Percentiles rank a stretch among this genome's conserved stretches.
phyloP scores from a whole-genome alignment of 2,797 vertebrate species.

The Iguana delicatissima region DNA sequence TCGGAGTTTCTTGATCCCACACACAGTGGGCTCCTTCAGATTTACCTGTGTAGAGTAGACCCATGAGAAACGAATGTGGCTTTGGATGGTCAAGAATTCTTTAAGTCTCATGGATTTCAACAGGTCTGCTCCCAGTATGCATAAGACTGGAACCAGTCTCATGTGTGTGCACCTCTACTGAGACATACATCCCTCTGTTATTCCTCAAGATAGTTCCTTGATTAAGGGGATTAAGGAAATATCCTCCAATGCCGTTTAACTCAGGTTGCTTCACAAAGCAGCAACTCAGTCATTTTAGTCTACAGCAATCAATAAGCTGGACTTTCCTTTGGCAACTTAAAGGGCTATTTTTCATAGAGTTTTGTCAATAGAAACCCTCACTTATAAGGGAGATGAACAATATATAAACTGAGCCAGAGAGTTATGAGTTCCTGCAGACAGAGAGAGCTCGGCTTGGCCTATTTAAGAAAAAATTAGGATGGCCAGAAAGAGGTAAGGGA shows the following conservation, averaged over 20 bases:
- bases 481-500: background rate
- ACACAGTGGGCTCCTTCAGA: too few species aligned
- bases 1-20: too few species aligned
- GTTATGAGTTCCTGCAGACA: slow-evolving; percentile 69
- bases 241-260: slow-evolving; percentile 55
- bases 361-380: slow-evolving; percentile 74
- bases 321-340: slow-evolving; percentile 75
- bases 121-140: too few species aligned
- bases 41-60: too few species aligned
- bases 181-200: too few species aligned
- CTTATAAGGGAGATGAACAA: slow-evolving; percentile 69
- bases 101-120: too few species aligned
- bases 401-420: slow-evolving; percentile 65
- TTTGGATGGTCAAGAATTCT: too few species aligned
- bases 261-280: slow-evolving; percentile 44
- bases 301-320: slow-evolving; percentile 76
- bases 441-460: background rate
- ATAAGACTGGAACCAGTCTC: too few species aligned
- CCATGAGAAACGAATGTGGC: too few species aligned
- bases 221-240: slow-evolving; percentile 7
- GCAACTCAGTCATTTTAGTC: slow-evolving; percentile 71
- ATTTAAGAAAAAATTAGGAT: background rate
- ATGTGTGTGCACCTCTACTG: too few species aligned
- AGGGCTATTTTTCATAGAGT: slow-evolving; percentile 70
- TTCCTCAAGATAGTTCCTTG: background rate